Evolutionary conservation across 2,797 vertebrate genomes (phyloP).

Genomic region (Cyclopterus lumpus): DNA sequence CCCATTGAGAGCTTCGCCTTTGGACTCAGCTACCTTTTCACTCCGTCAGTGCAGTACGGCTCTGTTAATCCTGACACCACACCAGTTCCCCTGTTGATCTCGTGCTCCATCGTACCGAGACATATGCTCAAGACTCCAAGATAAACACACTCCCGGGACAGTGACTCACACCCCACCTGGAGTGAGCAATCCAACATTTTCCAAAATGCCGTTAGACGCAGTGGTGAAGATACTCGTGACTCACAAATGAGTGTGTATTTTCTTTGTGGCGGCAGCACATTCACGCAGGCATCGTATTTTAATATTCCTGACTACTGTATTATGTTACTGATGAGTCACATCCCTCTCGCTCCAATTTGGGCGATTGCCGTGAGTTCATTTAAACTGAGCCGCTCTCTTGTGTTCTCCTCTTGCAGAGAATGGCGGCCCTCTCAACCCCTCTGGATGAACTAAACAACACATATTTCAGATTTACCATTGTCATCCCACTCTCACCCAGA

Average conservation of each 20-base stretch:
- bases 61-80: background rate
- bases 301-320: background rate
- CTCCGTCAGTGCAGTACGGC: background rate
- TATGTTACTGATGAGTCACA: background rate
- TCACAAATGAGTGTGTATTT: background rate
- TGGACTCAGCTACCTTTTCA: background rate
- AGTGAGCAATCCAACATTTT: background rate
- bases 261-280: background rate
- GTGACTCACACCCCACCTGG: background rate
- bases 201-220: background rate
- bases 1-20: background rate
- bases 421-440: background rate
- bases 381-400: background rate
- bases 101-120: background rate
- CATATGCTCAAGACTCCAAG: background rate
- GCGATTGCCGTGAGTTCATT: background rate
- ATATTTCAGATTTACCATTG: slow-evolving; percentile 28
- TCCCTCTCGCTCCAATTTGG: background rate
- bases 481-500: slow-evolving; percentile 41
- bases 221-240: background rate
- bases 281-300: background rate
- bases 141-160: background rate
- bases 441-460: background rate
- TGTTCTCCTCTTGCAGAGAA: background rate
- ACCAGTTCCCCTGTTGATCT: background rate